These are phyloP conservation scores for Catharus fuscescens DNA, from an alignment of 2,113 vertebrate species.

Conservation along the genomic window DNA sequence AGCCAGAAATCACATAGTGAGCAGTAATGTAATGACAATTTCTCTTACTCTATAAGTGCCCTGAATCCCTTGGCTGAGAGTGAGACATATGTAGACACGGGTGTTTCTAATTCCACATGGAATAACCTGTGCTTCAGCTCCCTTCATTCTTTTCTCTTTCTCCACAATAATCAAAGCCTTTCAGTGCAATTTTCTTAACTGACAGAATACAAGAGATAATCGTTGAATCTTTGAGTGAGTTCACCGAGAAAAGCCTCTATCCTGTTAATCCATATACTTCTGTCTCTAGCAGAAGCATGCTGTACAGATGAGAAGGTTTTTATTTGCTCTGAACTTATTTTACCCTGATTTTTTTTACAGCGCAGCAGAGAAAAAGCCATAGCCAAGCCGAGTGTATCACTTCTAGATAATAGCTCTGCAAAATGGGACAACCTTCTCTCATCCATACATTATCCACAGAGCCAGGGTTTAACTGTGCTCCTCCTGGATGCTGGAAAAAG, in stretches of 20 bases:
- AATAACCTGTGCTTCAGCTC: not conserved
- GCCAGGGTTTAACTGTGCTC: not conserved
- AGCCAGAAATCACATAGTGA: not conserved
- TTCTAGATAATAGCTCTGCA: not conserved
- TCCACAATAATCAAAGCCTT: not conserved
- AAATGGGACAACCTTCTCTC: not conserved
- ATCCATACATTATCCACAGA: not conserved
- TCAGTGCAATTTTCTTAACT: not conserved
- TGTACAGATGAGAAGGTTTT: not conserved
- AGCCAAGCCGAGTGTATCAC: not conserved
- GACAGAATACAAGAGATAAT: not conserved
- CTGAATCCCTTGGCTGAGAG: not conserved
- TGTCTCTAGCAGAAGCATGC: not conserved
- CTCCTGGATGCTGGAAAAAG: not conserved
- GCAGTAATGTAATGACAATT: not conserved
- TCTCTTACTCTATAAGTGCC: not conserved
- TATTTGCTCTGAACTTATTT: not conserved
- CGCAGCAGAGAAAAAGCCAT: not conserved
- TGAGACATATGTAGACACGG: not conserved
- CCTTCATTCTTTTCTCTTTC: not conserved
- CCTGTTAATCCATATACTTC: not conserved
- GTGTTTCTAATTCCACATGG: not conserved
- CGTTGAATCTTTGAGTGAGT: not conserved
- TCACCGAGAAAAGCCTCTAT: not conserved
- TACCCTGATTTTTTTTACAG: not conserved